phyloP scores from a whole-genome alignment of 1,140 invertebrate species.

The Saxidomus purpurata region DNA sequence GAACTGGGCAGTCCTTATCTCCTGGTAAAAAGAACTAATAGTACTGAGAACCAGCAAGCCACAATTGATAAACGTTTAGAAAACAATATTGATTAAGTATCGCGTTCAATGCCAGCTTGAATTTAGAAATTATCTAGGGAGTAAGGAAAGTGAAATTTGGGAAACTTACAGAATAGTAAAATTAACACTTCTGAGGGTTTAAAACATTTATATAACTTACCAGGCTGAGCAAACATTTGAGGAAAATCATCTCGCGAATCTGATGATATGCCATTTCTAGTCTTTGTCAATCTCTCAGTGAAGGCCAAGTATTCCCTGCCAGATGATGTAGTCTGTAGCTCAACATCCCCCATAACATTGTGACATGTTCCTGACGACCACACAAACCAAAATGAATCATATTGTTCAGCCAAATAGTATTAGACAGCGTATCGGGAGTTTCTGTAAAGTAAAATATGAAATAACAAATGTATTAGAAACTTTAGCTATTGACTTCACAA shows the following conservation, averaged over 20 bases:
- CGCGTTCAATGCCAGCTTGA: too few species aligned
- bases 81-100: too few species aligned
- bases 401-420: neutral
- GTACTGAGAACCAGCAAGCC: too few species aligned
- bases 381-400: neutral
- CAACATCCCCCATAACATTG: neutral
- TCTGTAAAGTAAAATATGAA: neutral
- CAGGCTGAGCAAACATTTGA: slow-evolving; percentile 24
- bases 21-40: neutral
- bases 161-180: too few species aligned
- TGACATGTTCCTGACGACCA: neutral
- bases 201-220: neutral
- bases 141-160: too few species aligned
- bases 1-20: neutral
- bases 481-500: too few species aligned
- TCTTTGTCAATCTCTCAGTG: neutral
- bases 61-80: too few species aligned
- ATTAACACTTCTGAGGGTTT: neutral
- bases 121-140: too few species aligned
- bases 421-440: neutral
- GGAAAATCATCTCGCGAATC: neutral
- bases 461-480: too few species aligned
- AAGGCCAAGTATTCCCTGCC: too few species aligned
- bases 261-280: neutral
- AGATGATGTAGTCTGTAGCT: neutral